Percentiles rank a stretch among this genome's conserved stretches.
phyloP scores from a whole-genome alignment of 92 coral and sea anemone species.

The Bergia puertoricense region DNA sequence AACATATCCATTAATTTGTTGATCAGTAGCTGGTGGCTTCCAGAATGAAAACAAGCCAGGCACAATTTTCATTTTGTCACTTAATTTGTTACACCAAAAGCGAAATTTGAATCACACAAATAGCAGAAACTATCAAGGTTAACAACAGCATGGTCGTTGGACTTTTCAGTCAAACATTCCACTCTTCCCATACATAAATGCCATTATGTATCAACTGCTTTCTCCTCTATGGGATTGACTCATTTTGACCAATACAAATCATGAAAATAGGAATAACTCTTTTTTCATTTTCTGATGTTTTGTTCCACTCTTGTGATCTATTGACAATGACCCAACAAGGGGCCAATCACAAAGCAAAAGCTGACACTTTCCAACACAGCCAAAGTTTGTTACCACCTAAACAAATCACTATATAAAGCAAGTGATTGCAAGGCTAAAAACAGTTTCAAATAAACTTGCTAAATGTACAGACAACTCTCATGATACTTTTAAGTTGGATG shows the following conservation, averaged over 20 bases:
- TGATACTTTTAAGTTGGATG: background rate
- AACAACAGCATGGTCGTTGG: too few relatives aligned
- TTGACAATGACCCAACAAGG: background rate
- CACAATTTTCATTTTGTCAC: too few relatives aligned
- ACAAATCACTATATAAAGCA: background rate
- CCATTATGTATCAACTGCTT: too few relatives aligned
- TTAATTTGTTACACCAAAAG: too few relatives aligned
- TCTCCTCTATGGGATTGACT: too few relatives aligned
- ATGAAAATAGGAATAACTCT: background rate
- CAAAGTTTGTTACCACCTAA: background rate
- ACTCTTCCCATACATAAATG: too few relatives aligned
- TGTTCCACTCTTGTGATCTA: too few relatives aligned
- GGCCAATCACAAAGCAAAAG: background rate
- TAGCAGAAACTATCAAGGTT: too few relatives aligned
- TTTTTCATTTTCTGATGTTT: background rate
- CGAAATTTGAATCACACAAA: too few relatives aligned
- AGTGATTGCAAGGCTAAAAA: background rate
- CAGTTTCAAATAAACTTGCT: background rate
- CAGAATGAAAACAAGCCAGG: background rate
- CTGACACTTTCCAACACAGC: background rate
- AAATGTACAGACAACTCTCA: slow-evolving; percentile 14
- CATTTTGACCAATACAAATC: too few relatives aligned
- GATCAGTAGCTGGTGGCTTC: background rate
- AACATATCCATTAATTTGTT: background rate
- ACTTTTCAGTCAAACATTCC: too few relatives aligned